Evolutionary conservation across 2,113 vertebrate species (phyloP).

Genomic region (Chunga burmeisteri): DNA sequence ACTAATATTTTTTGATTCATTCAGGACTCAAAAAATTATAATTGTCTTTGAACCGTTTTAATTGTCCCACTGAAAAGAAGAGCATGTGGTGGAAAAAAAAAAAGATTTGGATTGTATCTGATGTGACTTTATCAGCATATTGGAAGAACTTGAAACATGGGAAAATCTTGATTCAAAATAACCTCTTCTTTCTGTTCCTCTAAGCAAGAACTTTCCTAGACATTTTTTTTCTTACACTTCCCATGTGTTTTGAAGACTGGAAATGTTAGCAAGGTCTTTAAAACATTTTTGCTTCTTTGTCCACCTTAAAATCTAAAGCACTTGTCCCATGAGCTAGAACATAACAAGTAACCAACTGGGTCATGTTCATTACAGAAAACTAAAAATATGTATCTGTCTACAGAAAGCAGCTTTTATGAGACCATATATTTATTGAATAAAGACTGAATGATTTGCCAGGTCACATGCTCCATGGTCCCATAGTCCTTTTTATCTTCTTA

Average conservation of each 20-base stretch:
- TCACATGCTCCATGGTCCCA: neutral
- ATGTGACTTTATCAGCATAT: neutral
- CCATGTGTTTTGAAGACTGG: neutral
- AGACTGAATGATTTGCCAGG: neutral
- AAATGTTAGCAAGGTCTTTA: neutral
- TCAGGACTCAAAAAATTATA: neutral
- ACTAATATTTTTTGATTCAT: slow-evolving; percentile 7
- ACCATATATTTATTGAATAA: neutral
- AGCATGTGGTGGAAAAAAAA: neutral
- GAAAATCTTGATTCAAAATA: neutral
- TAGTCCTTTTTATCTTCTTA: neutral
- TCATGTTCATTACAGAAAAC: neutral
- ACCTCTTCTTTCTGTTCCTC: neutral
- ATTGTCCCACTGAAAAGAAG: neutral
- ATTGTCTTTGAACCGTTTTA: neutral
- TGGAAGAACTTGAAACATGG: neutral
- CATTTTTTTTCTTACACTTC: neutral
- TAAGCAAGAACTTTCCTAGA: neutral
- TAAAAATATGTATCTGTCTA: neutral
- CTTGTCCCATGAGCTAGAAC: neutral
- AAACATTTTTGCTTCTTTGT: neutral
- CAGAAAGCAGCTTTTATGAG: neutral
- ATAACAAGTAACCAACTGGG: neutral
- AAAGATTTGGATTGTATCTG: neutral
- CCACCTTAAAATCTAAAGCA: neutral